Conservation (phyloP, 2,888 invertebrate genomes). For the Taenaris catops region DNA sequence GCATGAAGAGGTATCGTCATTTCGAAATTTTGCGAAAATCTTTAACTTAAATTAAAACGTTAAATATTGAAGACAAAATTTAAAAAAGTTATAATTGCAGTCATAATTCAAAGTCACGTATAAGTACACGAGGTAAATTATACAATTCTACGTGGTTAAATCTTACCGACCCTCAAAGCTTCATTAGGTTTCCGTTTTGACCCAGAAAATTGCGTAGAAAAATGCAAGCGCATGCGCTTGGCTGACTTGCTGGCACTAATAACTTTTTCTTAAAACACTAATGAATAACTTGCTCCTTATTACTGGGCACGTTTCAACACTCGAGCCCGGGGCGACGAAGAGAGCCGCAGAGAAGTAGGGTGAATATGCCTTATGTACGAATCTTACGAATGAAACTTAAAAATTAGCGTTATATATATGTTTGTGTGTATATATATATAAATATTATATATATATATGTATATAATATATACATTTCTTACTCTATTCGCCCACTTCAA, state of each 20-base stretch:
- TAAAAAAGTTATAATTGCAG: too few species aligned
- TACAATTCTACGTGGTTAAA: slow-evolving; percentile 1
- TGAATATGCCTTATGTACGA: neutral
- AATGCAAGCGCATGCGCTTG: slow-evolving; percentile 66
- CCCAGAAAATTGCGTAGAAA: slow-evolving; percentile 51
- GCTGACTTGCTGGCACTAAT: slow-evolving; percentile 58
- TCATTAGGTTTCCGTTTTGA: slow-evolving; percentile 29
- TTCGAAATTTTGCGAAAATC: too few species aligned
- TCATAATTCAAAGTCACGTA: slow-evolving; percentile 5
- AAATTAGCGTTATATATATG: too few species aligned
- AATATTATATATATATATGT: too few species aligned
- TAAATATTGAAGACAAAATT: too few species aligned
- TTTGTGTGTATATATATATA: too few species aligned
- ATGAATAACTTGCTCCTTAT: slow-evolving; percentile 72
- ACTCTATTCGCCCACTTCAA: too few species aligned
- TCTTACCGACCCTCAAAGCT: slow-evolving; percentile 9
- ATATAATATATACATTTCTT: too few species aligned
- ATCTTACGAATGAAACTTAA: too few species aligned
- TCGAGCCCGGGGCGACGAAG: slow-evolving; percentile 32
- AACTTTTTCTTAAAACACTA: slow-evolving; percentile 74
- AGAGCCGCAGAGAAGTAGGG: slow-evolving; percentile 12
- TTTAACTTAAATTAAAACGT: too few species aligned
- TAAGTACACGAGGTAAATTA: slow-evolving; percentile 4
- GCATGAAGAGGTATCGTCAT: too few species aligned
- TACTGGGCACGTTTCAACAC: slow-evolving; percentile 69